Evolutionary conservation across 2,888 invertebrate genomes (phyloP), one percentile per base, ranked within the genome.

Genomic region (Ophion ventricosus): DNA sequence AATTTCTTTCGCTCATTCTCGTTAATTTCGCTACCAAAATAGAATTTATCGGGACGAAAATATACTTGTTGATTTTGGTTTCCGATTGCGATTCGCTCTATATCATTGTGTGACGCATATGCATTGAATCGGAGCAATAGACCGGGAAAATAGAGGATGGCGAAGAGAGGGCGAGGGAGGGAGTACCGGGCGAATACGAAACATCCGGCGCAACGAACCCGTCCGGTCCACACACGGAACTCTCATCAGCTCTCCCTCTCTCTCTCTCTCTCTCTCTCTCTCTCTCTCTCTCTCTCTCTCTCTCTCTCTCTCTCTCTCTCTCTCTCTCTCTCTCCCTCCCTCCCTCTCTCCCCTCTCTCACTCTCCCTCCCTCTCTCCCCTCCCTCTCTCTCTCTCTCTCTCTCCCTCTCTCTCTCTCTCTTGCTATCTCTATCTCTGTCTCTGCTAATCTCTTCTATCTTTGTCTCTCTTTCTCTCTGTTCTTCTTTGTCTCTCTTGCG

Each of bases 131-230:
- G 57, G 26, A 14, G 25, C 43, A 29, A 69, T 26, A 59, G 35
- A n/a, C 57, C 35, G n/a, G 25, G 26, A 40, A 25, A 35, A 56
- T 8, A 20, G 69, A 14, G 72, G 14, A 14, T 35, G 29, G 26
- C 29, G n/a, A 20, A 29, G 35, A 49, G n/a, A 5, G 57, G 23
- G 56, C 17, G 40, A 29, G 67, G 73, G 54, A 26, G 61, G 43
- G 59, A 69, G 40, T n/a, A 35, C 17, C 25, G 87, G 84, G 86
- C 84, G 87, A 86, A 88, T 89, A 87, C 86, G 90, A 88, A 89
- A 88, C 89, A 90, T 90, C 90, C 90, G 91, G 90, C 87, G 86
- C 90, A 90, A 89, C 86, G 90, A 90, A 90, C 90, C 80, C 89
- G 88, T 87, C 86, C 85, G 87, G 80, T 86, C 85, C 83, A 77